Percentiles rank a stretch among this genome's conserved stretches.
phyloP scores from a whole-genome alignment of 1,140 invertebrate genomes.

The Drepana arcuata region DNA sequence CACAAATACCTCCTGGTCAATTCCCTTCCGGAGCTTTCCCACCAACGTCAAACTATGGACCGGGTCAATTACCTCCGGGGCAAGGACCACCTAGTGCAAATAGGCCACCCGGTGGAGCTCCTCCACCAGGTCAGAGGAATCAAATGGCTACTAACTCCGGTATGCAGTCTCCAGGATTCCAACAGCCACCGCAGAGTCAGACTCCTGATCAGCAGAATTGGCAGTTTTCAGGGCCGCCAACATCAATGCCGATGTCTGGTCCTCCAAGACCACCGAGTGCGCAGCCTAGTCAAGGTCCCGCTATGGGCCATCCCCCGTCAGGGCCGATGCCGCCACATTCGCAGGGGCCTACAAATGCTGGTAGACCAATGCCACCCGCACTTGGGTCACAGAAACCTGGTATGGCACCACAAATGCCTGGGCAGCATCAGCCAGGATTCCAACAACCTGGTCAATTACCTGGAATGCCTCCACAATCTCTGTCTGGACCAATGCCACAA shows the following conservation, averaged over 20 bases:
- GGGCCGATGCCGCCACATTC: slow-evolving; percentile 19
- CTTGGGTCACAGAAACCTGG: slow-evolving; percentile 22
- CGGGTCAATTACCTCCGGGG: slow-evolving; percentile 22
- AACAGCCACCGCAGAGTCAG: slow-evolving; percentile 24
- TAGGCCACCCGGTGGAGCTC: slow-evolving; percentile 30
- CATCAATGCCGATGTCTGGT: slow-evolving; percentile 4
- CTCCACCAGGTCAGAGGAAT: slow-evolving; percentile 28
- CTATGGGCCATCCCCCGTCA: slow-evolving; percentile 22
- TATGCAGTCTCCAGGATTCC: slow-evolving; percentile 20
- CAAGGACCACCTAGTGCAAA: slow-evolving; percentile 30
- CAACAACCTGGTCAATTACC: background rate
- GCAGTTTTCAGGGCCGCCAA: slow-evolving; percentile 8
- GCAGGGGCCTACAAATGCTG: too few species aligned
- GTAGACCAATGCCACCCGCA: slow-evolving; percentile 11
- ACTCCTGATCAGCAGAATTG: slow-evolving; percentile 7
- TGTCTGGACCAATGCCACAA: background rate
- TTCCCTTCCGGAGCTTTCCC: slow-evolving; percentile 30
- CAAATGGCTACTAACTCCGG: slow-evolving; percentile 28
- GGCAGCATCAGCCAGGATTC: background rate
- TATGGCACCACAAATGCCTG: slow-evolving; percentile 10
- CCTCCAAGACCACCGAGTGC: slow-evolving; percentile 28
- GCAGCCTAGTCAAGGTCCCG: slow-evolving; percentile 20
- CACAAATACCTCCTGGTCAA: slow-evolving; percentile 54
- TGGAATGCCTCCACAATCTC: background rate
- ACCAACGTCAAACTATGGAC: background rate